Percentiles rank a stretch among this genome's conserved stretches.
Evolutionary conservation across 2,888 invertebrate genomes (phyloP).

Genomic region (Lepeophtheirus nordmannii): DNA sequence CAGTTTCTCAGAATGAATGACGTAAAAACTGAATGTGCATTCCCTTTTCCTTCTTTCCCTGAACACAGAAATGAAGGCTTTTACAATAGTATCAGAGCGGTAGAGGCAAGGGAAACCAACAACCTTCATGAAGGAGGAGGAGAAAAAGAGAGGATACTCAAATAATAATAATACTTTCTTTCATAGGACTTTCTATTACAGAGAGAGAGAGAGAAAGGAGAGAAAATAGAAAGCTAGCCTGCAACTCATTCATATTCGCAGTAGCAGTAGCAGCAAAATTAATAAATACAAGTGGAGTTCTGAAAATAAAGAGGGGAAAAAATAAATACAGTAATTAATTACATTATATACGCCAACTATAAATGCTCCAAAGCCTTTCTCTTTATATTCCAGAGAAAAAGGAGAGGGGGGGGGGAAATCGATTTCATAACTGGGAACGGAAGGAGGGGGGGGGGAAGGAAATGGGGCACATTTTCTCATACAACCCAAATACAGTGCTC

Average conservation of each 20-base stretch:
- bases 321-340: not conserved
- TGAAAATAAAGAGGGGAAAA: not conserved
- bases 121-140: not conserved
- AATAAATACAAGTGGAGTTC: not conserved
- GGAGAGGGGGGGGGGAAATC: too few species aligned
- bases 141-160: too few species aligned
- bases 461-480: too few species aligned
- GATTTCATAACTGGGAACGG: too few species aligned
- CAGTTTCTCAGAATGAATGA: slow-evolving; percentile 2
- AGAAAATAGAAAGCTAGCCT: too few species aligned
- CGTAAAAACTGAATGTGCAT: slow-evolving; percentile 3
- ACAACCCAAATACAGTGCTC: too few species aligned
- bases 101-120: not conserved
- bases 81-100: not conserved
- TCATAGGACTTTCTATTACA: not conserved
- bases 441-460: too few species aligned
- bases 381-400: too few species aligned
- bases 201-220: not conserved
- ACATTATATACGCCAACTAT: not conserved
- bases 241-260: not conserved
- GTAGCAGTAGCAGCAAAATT: slow-evolving; percentile 3
- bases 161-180: slow-evolving; percentile 7
- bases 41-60: not conserved
- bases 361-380: too few species aligned
- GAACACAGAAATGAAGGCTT: not conserved